A percentile compares a stretch with the other conserved stretches of the same genome.
Conservation (phyloP, 2,113 vertebrate genomes). For the Xyrauchen texanus region DNA sequence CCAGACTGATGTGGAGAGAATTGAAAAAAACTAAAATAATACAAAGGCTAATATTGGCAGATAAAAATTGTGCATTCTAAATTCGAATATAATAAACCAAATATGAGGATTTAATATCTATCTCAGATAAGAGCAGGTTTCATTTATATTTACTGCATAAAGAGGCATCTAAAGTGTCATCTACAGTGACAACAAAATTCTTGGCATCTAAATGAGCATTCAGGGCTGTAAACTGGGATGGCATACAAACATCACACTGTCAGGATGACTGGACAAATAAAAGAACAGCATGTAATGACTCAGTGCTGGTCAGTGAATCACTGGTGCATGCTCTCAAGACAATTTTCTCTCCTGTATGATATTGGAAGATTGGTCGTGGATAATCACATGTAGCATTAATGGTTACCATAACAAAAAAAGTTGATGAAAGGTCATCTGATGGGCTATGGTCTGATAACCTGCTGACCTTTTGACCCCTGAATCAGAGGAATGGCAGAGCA, state of each 20-base stretch:
- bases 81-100: too few relatives aligned
- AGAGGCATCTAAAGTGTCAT: too few relatives aligned
- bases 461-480: constrained; percentile 8
- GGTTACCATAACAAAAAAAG: constrained; percentile 13
- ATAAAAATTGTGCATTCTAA: too few relatives aligned
- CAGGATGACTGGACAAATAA: constrained; percentile 1
- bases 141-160: too few relatives aligned
- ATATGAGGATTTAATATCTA: too few relatives aligned
- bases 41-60: too few relatives aligned
- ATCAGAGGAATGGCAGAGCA: neutral
- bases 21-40: too few relatives aligned
- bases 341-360: neutral
- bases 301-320: constrained; percentile 1
- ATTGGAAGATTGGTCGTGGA: neutral
- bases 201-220: too few relatives aligned
- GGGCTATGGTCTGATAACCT: neutral
- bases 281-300: neutral
- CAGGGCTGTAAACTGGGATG: neutral
- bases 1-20: too few relatives aligned
- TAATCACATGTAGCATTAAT: neutral
- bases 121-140: too few relatives aligned
- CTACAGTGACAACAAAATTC: too few relatives aligned
- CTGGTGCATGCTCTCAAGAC: constrained; percentile 14
- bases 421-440: neutral
- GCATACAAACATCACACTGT: neutral